Evolutionary conservation across 2,888 invertebrate species (phyloP).

Genomic region (Platypus cylindrus): DNA sequence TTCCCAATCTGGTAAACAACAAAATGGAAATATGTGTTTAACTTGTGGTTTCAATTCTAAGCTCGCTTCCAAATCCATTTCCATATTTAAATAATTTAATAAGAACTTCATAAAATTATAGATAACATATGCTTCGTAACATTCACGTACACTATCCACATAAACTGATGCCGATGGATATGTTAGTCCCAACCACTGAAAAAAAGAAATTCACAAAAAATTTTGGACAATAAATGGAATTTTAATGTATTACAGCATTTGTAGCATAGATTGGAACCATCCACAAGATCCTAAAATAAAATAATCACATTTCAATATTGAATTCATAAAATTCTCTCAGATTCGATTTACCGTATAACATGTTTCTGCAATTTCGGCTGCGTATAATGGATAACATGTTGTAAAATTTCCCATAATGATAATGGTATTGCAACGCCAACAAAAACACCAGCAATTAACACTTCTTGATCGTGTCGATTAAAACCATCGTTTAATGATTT

Average conservation of each 20-base stretch:
- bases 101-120: constrained; percentile 96
- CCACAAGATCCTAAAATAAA: constrained; percentile 67
- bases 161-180: constrained; percentile 84
- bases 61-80: constrained; percentile 72
- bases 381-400: constrained; percentile 87
- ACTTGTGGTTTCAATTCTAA: constrained; percentile 74
- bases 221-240: too few species aligned
- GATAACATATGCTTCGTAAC: constrained; percentile 95
- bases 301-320: neutral
- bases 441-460: constrained; percentile 81
- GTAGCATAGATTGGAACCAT: constrained; percentile 96
- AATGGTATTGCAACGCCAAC: constrained; percentile 83
- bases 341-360: constrained; percentile 75
- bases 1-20: constrained; percentile 83
- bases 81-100: constrained; percentile 77
- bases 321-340: too few species aligned
- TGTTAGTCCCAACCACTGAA: constrained; percentile 81
- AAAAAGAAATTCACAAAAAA: constrained; percentile 18
- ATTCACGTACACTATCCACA: constrained; percentile 85
- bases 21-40: constrained; percentile 81
- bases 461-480: constrained; percentile 64
- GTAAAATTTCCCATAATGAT: constrained; percentile 88
- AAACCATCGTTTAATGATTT: constrained; percentile 72
- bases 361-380: constrained; percentile 86
- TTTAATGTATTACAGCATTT: constrained; percentile 60